Evolutionary conservation across 2,113 vertebrate genomes (phyloP), one percentile per base, ranked within the genome.

Genomic region (Otocyon megalotis): DNA sequence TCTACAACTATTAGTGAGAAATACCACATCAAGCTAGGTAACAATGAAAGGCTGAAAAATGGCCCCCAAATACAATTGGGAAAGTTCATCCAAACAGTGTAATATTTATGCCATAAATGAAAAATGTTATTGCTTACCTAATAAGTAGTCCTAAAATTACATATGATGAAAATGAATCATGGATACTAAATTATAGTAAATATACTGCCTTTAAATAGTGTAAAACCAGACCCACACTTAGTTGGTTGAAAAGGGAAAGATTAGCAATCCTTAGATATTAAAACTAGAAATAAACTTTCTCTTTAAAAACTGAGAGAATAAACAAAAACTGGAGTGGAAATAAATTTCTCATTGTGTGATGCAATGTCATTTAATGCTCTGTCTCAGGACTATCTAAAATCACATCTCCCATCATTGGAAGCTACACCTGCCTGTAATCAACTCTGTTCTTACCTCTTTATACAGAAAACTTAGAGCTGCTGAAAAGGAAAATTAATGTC

Each of bases 381-480:
- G 24, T 72, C 76, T 67, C 65, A 72, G 26, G 11, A 88, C 30
- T 32, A 80, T 53, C 48, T 84, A 97, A 88, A 97, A 74, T 67
- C 76, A 88, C 8, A 53, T 65, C 35, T 93, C 43, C n/a, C 35
- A 91, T 43, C 50, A 37, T 0, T 32, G 32, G 56, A 95, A 94
- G 58, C 17, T 95, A 92, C 37, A 94, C 22, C 67, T 94, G 63
- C 77, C 63, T 74, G 30, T 79, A 96, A 93, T 87, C 85, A 95
- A 87, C 24, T 90, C 63, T 77, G 22, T 87, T 96, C 82, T 93
- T 71, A 83, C 80, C n/a, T 95, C 48, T 16, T 72, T 72, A 58
- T 24, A 84, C 54, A 84, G 54, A 93, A 93, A 54, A 90, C 62
- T n/a, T 12, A 79, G 50, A 65, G 10, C 35, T 56, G 22, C 63